Base-by-base conservation (phyloP, 2,888 invertebrate genomes). In the Dione vanillae region DNA sequence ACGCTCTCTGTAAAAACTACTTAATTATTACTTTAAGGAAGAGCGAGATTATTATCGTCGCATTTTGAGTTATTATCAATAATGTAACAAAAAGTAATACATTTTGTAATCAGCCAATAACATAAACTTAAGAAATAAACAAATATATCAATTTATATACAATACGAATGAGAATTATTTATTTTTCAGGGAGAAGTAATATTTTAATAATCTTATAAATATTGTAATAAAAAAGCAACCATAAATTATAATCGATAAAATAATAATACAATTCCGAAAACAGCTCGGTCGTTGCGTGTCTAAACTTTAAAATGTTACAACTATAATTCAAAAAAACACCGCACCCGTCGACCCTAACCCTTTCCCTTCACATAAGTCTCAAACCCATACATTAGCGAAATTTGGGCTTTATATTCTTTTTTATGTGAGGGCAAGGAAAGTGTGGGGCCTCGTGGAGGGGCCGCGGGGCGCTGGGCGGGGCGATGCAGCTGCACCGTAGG, bases 401-500 rank as follows among this genome's bases (percentile, higher is more conserved):
- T 78, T 75, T 75, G 74, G 73, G 73, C 81, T 83, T 81, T 87
- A 82, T 83, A 77, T 87, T 88, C 85, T 85, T 85, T 84, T 91
- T 88, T 91, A 88, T 90, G 83, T 88, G 82, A 77, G 87, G 88
- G 86, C 85, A 85, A 86, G 87, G 87, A 87, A 88, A 88, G 81
- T 80, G 87, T 87, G 85, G 87, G 86, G 85, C 84, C 86, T 85
- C 83, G 80, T 84, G 85, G 89, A 83, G 86, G 88, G 88, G 85
- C 83, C 84, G 89, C 87, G 88, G 89, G 91, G 89, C 86, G 86
- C 84, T 88, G 87, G 91, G 91, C 90, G 91, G 90, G 86, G 91
- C 89, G 80, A 78, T 89, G 89, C 90, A 90, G 89, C 91, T 90
- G 90, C 90, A 89, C 76, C 78, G 77, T 85, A 87, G 89, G 90